phyloP scores from a whole-genome alignment of 1,140 invertebrate species.

The Cyclina sinensis region DNA sequence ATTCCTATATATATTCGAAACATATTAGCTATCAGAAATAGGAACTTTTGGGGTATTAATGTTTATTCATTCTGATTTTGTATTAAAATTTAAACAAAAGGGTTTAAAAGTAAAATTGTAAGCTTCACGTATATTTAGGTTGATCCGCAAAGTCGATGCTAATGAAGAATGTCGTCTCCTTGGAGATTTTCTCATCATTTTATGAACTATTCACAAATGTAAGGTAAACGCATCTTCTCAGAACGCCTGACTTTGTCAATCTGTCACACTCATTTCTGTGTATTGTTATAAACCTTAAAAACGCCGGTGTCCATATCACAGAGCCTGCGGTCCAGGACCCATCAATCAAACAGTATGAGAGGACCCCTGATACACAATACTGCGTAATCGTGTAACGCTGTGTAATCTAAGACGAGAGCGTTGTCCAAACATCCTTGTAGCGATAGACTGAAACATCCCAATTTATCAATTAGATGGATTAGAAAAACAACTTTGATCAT shows the following conservation, averaged over 20 bases:
- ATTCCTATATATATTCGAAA: no score
- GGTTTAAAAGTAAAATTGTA: no score
- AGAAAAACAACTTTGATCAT: slow-evolving; percentile 23
- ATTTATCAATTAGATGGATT: slow-evolving; percentile 23
- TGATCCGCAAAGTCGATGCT: no score
- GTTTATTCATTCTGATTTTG: no score
- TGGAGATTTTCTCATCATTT: background rate
- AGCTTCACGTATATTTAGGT: no score
- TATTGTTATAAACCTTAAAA: background rate
- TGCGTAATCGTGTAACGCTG: background rate
- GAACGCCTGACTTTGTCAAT: background rate
- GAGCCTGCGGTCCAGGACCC: background rate
- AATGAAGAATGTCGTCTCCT: background rate
- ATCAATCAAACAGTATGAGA: slow-evolving; percentile 24
- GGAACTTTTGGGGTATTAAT: no score
- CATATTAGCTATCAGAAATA: no score
- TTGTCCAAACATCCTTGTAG: slow-evolving; percentile 13
- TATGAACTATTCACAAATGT: background rate
- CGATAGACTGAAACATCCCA: background rate
- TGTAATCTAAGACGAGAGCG: slow-evolving; percentile 8
- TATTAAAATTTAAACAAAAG: no score
- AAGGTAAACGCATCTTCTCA: background rate
- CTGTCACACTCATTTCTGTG: slow-evolving; percentile 6
- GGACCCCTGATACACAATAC: slow-evolving; percentile 12
- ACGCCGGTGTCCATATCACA: slow-evolving; percentile 6